These are phyloP conservation scores for Lepidochitona cinerea DNA, from an alignment of 2,888 invertebrate species.

Conservation along the genomic window DNA sequence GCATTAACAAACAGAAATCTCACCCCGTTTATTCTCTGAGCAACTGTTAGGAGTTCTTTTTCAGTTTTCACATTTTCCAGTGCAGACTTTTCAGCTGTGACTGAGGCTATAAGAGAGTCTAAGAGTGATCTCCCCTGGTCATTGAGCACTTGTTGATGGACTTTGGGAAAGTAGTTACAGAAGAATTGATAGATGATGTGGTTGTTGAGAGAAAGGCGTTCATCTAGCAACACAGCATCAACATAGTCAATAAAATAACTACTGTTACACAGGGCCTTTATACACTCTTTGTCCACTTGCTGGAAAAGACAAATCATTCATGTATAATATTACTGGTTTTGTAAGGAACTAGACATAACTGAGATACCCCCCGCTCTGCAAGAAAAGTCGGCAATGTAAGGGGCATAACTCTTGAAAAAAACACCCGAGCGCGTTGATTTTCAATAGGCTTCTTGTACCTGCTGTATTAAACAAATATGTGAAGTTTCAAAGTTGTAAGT, in stretches of 20 bases:
- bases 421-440: no score
- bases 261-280: slow-evolving; percentile 85
- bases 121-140: slow-evolving; percentile 75
- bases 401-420: no score
- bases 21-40: slow-evolving; percentile 65
- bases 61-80: slow-evolving; percentile 57
- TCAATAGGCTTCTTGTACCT: no score
- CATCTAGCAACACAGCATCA: slow-evolving; percentile 90
- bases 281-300: slow-evolving; percentile 85
- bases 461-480: no score
- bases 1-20: no score
- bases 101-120: slow-evolving; percentile 77
- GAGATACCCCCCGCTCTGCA: no score
- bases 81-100: slow-evolving; percentile 67
- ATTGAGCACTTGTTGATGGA: slow-evolving; percentile 74
- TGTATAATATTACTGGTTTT: no score
- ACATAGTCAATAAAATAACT: slow-evolving; percentile 90
- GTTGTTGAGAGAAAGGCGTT: slow-evolving; percentile 87
- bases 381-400: no score
- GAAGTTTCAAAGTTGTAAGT: no score
- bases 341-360: no score
- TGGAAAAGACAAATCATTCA: no score
- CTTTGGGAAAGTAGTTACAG: slow-evolving; percentile 90
- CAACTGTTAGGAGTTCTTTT: slow-evolving; percentile 54
- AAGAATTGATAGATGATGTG: slow-evolving; percentile 89